phyloP scores from a whole-genome alignment of 2,113 vertebrate species.

The Sinocyclocheilus maitianheensis region DNA sequence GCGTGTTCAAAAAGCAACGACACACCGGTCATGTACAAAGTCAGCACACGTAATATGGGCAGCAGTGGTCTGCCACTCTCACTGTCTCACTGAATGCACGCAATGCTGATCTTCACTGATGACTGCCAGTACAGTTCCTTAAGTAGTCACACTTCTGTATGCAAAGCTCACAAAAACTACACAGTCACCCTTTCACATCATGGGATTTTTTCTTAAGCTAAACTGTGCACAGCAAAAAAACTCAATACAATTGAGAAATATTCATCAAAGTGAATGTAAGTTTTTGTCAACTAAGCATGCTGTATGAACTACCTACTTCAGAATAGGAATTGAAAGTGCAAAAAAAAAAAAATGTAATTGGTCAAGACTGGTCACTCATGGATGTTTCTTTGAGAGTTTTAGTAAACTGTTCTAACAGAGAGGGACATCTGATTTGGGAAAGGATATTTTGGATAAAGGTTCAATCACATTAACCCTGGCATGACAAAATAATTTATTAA shows the following conservation, averaged over 20 bases:
- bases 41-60: not conserved
- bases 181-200: conserved; percentile 34
- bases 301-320: conserved; percentile 30
- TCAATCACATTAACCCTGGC: not conserved
- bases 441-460: not conserved
- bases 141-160: conserved; percentile 39
- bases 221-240: conserved; percentile 30
- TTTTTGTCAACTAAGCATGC: conserved; percentile 25
- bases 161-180: conserved; percentile 24
- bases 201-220: conserved; percentile 34
- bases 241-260: not conserved
- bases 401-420: not conserved
- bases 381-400: conserved; percentile 3
- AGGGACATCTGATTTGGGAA: not conserved
- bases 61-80: conserved; percentile 5
- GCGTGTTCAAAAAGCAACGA: not conserved
- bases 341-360: not conserved
- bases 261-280: conserved; percentile 6
- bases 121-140: conserved; percentile 32
- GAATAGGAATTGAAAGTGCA: conserved; percentile 53
- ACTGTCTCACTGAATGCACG: conserved; percentile 3
- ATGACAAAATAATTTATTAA: not conserved
- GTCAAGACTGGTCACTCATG: conserved; percentile 16
- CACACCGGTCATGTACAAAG: not conserved
- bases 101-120: too few relatives aligned